These are phyloP conservation scores for Nylanderia fulva DNA, from an alignment of 1,140 invertebrate genomes.

Conservation along the genomic window DNA sequence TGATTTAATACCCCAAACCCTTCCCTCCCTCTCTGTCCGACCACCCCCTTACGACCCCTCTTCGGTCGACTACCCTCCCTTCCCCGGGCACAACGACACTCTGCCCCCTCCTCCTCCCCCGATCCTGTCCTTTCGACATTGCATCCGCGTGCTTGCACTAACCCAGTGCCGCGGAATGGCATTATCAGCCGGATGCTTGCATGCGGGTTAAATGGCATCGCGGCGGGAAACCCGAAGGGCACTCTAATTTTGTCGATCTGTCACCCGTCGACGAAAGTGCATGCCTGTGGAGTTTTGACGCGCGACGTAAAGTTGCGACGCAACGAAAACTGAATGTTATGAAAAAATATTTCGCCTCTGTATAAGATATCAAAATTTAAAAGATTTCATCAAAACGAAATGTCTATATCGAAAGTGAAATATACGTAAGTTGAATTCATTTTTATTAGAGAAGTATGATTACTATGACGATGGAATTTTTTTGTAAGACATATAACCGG, in stretches of 20 bases:
- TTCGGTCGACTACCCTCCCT: slow-evolving; percentile 62
- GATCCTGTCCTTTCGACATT: slow-evolving; percentile 63
- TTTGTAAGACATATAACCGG: not conserved
- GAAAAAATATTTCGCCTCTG: not conserved
- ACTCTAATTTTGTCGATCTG: slow-evolving; percentile 58
- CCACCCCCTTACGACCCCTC: slow-evolving; percentile 70
- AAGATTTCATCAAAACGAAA: not conserved
- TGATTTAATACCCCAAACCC: slow-evolving; percentile 85
- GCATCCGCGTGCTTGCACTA: slow-evolving; percentile 74
- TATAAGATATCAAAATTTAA: not conserved
- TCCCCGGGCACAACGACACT: slow-evolving; percentile 44
- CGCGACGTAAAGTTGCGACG: not conserved
- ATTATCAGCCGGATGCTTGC: slow-evolving; percentile 74
- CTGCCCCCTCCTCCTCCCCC: slow-evolving; percentile 28
- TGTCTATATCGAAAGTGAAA: not conserved
- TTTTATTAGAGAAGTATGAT: not conserved
- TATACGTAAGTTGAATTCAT: not conserved
- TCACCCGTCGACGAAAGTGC: slow-evolving; percentile 30
- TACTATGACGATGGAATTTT: not conserved
- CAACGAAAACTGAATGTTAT: not conserved
- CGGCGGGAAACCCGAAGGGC: slow-evolving; percentile 59
- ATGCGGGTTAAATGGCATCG: slow-evolving; percentile 69
- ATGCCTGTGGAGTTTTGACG: not conserved
- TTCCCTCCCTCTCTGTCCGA: slow-evolving; percentile 64
- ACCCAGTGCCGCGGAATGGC: slow-evolving; percentile 74